These are phyloP conservation scores for Pimpla rufipes DNA, from an alignment of 2,888 invertebrate species.

Conservation along the genomic window DNA sequence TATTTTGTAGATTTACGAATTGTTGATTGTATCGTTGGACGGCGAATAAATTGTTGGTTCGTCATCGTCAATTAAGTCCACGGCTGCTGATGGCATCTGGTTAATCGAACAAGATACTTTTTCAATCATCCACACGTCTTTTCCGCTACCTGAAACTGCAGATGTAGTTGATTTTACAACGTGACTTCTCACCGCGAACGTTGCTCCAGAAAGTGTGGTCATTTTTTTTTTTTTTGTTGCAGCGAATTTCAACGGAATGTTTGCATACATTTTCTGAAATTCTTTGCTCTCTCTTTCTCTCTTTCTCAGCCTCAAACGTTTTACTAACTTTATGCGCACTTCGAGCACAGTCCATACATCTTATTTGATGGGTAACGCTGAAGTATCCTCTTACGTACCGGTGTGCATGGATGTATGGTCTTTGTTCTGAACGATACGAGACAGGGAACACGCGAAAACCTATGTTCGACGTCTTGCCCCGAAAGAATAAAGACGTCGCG, in stretches of 20 bases:
- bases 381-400: constrained; percentile 69
- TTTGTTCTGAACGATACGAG: constrained; percentile 74
- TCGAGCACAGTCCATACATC: constrained; percentile 23
- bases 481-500: constrained; percentile 80
- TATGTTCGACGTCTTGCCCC: constrained; percentile 77
- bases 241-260: background rate
- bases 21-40: background rate
- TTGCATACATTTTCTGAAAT: background rate
- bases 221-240: background rate
- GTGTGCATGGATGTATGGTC: constrained; percentile 71
- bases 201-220: background rate
- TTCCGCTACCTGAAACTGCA: background rate
- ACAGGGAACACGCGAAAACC: constrained; percentile 78
- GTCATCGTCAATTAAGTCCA: no score
- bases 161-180: background rate
- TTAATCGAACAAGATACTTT: no score
- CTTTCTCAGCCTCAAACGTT: background rate
- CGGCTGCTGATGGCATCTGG: no score
- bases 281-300: background rate
- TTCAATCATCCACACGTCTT: background rate
- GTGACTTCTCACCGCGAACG: background rate
- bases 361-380: constrained; percentile 38
- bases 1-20: constrained; percentile 16
- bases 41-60: background rate
- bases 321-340: background rate